Conservation (phyloP, 2,797 vertebrate genomes). For the Characodon lateralis region DNA sequence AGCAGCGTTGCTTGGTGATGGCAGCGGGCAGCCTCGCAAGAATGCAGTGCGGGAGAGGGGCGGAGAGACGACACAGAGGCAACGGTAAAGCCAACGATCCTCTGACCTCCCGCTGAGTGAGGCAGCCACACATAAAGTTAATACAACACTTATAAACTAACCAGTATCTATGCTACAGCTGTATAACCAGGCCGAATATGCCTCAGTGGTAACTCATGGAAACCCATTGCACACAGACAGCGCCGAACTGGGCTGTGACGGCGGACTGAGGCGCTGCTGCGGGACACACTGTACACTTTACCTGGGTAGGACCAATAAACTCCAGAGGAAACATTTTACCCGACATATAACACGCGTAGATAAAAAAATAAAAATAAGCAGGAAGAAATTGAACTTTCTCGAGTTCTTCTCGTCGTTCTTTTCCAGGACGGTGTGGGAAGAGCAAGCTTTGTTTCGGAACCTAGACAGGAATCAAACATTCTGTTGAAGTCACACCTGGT, state of each 20-base stretch:
- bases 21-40: conserved; percentile 6
- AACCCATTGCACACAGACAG: neutral
- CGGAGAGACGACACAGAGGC: conserved; percentile 8
- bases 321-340: neutral
- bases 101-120: neutral
- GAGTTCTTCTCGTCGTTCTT: neutral
- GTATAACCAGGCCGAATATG: neutral
- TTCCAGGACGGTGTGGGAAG: too few species aligned
- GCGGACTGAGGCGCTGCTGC: neutral
- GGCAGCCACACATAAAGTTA: conserved; percentile 10
- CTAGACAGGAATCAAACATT: neutral
- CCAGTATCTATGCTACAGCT: too few species aligned
- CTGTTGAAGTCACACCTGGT: neutral
- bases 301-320: neutral
- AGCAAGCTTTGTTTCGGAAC: neutral
- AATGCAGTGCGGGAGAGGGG: conserved; percentile 31
- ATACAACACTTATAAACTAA: neutral
- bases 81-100: conserved; percentile 21
- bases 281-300: neutral
- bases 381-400: conserved; percentile 25
- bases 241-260: neutral
- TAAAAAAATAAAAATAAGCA: neutral
- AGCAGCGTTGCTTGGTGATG: conserved; percentile 18
- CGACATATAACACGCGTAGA: neutral
- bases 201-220: conserved; percentile 1